These are phyloP conservation scores for Eidolon helvum DNA, from an alignment of 2,113 vertebrate species.

Conservation along the genomic window DNA sequence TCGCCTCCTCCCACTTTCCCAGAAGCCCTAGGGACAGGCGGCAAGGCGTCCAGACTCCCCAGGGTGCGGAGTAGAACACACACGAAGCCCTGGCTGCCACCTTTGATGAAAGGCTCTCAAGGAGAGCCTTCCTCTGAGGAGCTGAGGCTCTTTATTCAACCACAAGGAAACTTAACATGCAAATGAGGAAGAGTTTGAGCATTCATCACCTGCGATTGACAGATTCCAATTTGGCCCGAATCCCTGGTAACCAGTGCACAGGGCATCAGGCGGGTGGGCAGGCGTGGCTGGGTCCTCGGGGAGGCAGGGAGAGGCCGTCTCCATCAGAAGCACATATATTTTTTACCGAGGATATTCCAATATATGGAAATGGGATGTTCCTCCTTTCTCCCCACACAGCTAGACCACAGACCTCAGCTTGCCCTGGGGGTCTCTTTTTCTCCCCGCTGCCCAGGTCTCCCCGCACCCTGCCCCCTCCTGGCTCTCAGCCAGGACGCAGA, in stretches of 20 bases:
- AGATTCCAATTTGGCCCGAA: slow-evolving; percentile 71
- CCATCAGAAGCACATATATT: neutral
- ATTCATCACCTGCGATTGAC: slow-evolving; percentile 82
- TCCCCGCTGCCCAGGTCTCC: neutral
- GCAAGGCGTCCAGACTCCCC: neutral
- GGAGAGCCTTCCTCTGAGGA: slow-evolving; percentile 72
- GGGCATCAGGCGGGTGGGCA: accelerated
- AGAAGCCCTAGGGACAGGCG: neutral
- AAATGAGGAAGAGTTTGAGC: slow-evolving; percentile 81
- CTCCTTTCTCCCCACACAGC: neutral
- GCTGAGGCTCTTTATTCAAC: slow-evolving; percentile 80
- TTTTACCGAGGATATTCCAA: neutral
- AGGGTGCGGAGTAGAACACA: slow-evolving; percentile 9
- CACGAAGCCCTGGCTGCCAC: slow-evolving; percentile 64
- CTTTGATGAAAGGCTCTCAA: slow-evolving; percentile 74
- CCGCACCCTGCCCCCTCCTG: neutral
- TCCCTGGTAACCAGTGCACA: slow-evolving; percentile 55
- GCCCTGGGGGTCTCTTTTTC: neutral
- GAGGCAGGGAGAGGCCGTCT: slow-evolving; percentile 57
- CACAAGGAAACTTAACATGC: slow-evolving; percentile 82
- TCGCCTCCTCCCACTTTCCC: neutral
- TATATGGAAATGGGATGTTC: neutral
- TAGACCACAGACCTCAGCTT: slow-evolving; percentile 51
- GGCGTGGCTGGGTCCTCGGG: neutral
- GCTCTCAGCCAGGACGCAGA: slow-evolving; percentile 45